phyloP scores from a whole-genome alignment of 2,113 vertebrate species.

The Equus przewalskii region DNA sequence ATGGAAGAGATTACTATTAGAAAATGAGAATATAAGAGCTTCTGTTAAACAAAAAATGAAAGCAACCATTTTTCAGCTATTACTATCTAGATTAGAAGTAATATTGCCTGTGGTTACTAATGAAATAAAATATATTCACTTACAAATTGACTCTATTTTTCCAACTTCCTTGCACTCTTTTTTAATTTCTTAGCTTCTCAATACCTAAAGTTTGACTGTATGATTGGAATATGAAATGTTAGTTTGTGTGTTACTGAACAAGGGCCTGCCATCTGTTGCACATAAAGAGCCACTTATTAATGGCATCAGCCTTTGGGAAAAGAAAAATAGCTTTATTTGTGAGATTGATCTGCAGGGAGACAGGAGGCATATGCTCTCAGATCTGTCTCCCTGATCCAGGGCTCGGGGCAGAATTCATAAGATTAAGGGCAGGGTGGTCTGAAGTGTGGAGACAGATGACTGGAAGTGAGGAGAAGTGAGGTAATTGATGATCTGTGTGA shows the following conservation, averaged over 20 bases:
- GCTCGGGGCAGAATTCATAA: too few species aligned
- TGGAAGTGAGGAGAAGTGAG: too few species aligned
- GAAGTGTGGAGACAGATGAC: too few species aligned
- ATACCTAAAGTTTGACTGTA: neutral
- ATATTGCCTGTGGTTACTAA: neutral
- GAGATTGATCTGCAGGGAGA: too few species aligned
- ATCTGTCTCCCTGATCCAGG: too few species aligned
- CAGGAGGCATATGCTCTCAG: too few species aligned
- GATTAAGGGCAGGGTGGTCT: too few species aligned
- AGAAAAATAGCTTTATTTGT: too few species aligned
- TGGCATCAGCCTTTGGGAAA: too few species aligned
- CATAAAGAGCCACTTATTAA: too few species aligned
- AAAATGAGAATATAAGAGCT: neutral
- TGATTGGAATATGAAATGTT: neutral
- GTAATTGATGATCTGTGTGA: too few species aligned
- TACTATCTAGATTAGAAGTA: neutral
- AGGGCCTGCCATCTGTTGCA: too few species aligned
- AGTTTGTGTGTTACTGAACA: neutral
- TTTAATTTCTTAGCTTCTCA: neutral
- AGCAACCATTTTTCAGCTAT: neutral
- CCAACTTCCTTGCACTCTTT: neutral
- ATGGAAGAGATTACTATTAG: neutral
- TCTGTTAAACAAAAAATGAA: conserved; percentile 23
- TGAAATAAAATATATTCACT: conserved; percentile 46
- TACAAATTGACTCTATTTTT: neutral